Evolutionary conservation across 2,113 vertebrate genomes (phyloP).

Genomic region (Erythrocercus mccallii): DNA sequence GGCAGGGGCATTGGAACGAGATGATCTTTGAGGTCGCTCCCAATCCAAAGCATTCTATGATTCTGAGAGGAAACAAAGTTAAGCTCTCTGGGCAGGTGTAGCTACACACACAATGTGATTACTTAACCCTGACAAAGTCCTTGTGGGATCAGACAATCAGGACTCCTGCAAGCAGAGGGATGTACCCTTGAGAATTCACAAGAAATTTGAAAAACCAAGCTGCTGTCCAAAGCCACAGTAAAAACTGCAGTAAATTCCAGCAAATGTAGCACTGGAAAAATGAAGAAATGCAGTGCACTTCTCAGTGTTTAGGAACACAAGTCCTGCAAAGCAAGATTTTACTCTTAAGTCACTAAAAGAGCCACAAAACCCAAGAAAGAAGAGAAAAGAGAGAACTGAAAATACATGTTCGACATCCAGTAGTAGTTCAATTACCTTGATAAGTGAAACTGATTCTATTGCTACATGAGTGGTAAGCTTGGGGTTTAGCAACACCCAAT

Average conservation of each 20-base stretch:
- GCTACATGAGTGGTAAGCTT: neutral
- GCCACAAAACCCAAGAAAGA: neutral
- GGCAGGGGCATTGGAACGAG: neutral
- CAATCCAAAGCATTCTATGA: neutral
- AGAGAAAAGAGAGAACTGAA: neutral
- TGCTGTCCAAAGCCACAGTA: neutral
- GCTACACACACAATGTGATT: rapidly evolving
- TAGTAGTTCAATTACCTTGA: neutral
- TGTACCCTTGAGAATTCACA: neutral
- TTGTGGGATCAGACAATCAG: neutral
- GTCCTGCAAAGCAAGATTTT: neutral
- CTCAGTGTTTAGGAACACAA: neutral
- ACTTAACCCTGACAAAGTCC: neutral
- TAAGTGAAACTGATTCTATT: neutral
- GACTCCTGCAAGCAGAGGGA: neutral
- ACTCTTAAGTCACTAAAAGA: neutral
- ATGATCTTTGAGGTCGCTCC: neutral
- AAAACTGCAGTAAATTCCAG: neutral
- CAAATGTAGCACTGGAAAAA: neutral
- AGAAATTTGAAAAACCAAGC: neutral
- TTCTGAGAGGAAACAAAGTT: neutral
- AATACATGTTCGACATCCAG: neutral
- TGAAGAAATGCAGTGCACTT: neutral
- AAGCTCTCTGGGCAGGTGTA: neutral
- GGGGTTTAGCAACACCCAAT: neutral